phyloP scores from a whole-genome alignment of 1,140 invertebrate species.

The Drosophila cardini region DNA sequence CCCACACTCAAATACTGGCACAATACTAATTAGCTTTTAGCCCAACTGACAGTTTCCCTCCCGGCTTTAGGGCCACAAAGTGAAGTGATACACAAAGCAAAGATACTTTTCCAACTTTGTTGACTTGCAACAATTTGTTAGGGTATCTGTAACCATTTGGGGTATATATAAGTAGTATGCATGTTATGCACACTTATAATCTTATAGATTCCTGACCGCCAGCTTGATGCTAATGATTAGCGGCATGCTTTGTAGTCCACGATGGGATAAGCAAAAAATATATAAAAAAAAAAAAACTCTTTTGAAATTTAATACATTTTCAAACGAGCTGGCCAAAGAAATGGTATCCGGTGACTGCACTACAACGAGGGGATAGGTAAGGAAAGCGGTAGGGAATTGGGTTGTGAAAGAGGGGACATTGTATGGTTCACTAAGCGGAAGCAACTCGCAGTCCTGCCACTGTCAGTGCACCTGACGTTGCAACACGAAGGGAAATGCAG shows the following conservation, averaged over 20 bases:
- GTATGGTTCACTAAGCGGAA: constrained; percentile 52
- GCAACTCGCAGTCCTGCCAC: constrained; percentile 63
- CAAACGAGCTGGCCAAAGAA: constrained; percentile 57
- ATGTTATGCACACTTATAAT: constrained; percentile 10
- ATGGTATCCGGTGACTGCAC: constrained; percentile 32
- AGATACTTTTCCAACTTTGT: background rate
- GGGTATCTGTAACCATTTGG: background rate
- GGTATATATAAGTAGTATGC: background rate
- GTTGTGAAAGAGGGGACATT: constrained; percentile 2
- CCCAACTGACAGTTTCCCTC: background rate
- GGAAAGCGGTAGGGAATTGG: background rate
- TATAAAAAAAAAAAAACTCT: constrained; percentile 35
- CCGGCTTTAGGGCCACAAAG: background rate
- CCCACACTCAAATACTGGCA: background rate
- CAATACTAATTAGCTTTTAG: constrained; percentile 4
- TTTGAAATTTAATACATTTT: constrained; percentile 74
- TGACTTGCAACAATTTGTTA: background rate
- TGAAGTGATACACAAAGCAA: constrained; percentile 14
- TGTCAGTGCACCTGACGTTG: constrained; percentile 67
- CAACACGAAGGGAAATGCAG: background rate
- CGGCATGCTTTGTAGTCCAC: constrained; percentile 60
- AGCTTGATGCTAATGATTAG: constrained; percentile 49
- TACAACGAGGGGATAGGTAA: background rate
- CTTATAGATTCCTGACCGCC: constrained; percentile 27
- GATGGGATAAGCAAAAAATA: constrained; percentile 48